These are phyloP conservation scores for Dendrocopos noguchii DNA, from an alignment of 2,113 vertebrate genomes.

Conservation along the genomic window DNA sequence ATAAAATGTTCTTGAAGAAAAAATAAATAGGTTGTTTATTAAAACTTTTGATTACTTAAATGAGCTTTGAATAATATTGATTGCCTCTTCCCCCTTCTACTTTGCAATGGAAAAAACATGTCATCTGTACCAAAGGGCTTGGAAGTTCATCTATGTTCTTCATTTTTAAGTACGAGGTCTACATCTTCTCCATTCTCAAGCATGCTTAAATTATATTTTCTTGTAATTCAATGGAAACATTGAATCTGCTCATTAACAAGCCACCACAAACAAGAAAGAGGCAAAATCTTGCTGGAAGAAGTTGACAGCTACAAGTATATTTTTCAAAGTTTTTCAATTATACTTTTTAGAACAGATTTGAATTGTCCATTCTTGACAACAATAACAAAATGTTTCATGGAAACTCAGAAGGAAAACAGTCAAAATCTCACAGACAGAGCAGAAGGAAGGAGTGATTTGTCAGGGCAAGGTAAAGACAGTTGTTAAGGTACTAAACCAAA, in stretches of 20 bases:
- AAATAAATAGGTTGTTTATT: neutral
- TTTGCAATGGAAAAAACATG: neutral
- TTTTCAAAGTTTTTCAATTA: constrained; percentile 51
- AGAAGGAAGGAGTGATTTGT: constrained; percentile 17
- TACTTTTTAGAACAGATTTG: constrained; percentile 27
- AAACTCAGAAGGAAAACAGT: constrained; percentile 29
- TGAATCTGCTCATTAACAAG: neutral
- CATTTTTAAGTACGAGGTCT: neutral
- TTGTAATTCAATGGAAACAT: neutral
- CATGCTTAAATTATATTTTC: neutral
- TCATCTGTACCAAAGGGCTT: neutral
- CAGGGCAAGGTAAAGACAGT: neutral
- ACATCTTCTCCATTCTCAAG: neutral
- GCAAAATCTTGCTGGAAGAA: neutral
- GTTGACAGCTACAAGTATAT: neutral
- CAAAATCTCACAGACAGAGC: neutral
- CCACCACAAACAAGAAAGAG: neutral
- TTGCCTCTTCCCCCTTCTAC: neutral
- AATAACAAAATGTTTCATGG: constrained; percentile 73
- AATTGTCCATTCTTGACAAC: constrained; percentile 44
- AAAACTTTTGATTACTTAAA: neutral
- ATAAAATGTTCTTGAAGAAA: neutral
- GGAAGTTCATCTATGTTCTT: neutral
- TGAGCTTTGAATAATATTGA: neutral
- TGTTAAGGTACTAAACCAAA: neutral